phyloP scores from a whole-genome alignment of 1,140 invertebrate species.

The Neelides sp. region DNA sequence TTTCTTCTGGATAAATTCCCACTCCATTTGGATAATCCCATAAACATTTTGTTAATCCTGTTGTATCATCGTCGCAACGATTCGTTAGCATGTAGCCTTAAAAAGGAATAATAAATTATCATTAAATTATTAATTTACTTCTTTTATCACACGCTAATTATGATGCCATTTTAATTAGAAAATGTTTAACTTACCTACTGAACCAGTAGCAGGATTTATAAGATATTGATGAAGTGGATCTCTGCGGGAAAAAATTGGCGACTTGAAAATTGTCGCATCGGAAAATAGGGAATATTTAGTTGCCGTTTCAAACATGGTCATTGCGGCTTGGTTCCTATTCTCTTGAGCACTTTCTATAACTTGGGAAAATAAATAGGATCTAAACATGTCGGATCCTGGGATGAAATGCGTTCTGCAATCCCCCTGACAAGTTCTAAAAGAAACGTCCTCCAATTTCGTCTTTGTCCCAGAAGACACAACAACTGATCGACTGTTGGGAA shows the following conservation, averaged over 20 bases:
- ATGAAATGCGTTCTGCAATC: constrained; percentile 3
- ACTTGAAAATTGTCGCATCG: neutral
- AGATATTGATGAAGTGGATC: neutral
- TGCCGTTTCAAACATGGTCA: neutral
- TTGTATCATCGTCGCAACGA: neutral
- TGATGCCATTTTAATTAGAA: no score
- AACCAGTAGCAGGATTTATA: constrained; percentile 6
- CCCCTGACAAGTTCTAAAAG: neutral
- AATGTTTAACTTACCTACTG: neutral
- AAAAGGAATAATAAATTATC: no score
- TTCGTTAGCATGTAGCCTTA: no score
- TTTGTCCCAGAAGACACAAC: constrained; percentile 8
- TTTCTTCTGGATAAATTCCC: constrained; percentile 4
- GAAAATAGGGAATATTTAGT: constrained; percentile 1
- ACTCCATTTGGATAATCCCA: neutral
- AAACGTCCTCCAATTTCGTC: neutral
- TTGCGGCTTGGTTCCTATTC: neutral
- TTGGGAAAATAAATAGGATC: neutral
- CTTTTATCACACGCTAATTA: no score
- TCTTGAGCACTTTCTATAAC: constrained; percentile 4
- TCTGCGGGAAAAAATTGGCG: neutral
- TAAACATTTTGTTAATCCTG: constrained; percentile 4
- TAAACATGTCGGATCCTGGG: neutral
- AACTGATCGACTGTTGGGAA: neutral
- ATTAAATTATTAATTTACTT: no score